Base-by-base conservation (phyloP, 2,888 invertebrate genomes). In the Hesperia comma region DNA sequence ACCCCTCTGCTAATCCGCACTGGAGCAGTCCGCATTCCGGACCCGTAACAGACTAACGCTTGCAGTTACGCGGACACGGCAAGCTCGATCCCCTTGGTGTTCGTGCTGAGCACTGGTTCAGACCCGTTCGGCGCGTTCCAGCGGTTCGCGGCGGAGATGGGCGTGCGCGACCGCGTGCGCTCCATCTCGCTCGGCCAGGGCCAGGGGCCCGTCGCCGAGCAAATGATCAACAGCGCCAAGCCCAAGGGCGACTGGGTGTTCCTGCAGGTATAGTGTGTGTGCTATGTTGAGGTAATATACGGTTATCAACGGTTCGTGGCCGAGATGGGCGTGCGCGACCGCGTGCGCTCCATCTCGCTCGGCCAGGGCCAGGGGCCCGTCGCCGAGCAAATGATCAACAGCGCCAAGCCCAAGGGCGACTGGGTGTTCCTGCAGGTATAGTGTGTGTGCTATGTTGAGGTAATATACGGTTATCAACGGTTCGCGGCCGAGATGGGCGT, bases 151-250 rank as follows among this genome's bases (percentile, higher is more conserved):
- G 90, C 93, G 0, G 96, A 96, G 73, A 95, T 95, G 94, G 95
- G 95, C 5, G 95, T 94, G 80, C 88, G 92, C 51, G 95, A 95
- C 5, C 94, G 94, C 71, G 94, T 95, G 73, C 95, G 94, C 78
- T 96, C 97, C 0, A 98, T 99, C 77, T 98, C 98, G 0, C 88
- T 99, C 10, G 98, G 98, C 0, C 94, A 94, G 76, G 98, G 98
- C 0, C 98, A 98, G 91, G 98, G 98, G 0, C 96, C 96, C 0
- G 94, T 97, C 6, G 98, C 98, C 0, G 96, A 98, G 79, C 95
- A 94, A 76, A 92, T 98, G 90, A 96, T 98, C 49, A 94, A 93
- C 21, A 88, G 90, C 62, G 98, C 96, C 1, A 93, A 94, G 73
- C 90, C 92, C 1, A 93, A 94, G 63, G 98, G 98, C 0, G 95